Evolutionary conservation across 2,113 vertebrate genomes (phyloP), one percentile per base, ranked within the genome.

Genomic region (Chionomys nivalis): DNA sequence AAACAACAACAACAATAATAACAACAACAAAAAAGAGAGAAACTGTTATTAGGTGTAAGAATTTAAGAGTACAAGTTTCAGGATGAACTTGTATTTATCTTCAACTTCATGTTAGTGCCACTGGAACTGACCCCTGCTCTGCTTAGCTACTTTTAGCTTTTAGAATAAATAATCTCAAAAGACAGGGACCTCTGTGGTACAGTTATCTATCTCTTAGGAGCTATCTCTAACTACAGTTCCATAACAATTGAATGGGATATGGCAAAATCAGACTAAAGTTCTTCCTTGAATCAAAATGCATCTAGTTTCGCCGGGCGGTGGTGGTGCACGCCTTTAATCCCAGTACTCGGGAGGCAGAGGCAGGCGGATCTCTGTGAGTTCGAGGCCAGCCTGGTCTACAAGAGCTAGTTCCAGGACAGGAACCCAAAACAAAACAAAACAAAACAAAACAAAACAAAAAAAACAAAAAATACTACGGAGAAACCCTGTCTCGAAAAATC

Each of bases 141-240:
- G 66, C 3, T 65, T 66, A 19, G 58, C 52, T 17, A 31, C 23
- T 23, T 61, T 55, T 75, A 65, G 72, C 61, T 82, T 72, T 55
- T 42, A 47, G 66, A 82, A 33, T 63, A 90, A 85, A 83, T 55
- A 58, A 42, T 96, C 79, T 58, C 39, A 87, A 94, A 92, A 81
- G 36, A 58, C 17, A 92, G 75, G 86, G 49, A 68, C 58, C 17
- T 49, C 2, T 14, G 33, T 9, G 39, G 10, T 42, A 68, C 11
- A 58, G 52, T 39, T 73, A 52, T 16, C 24, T 63, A 28, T 24
- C 19, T 63, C 91, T 90, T 4, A 68, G 52, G 0, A 63, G 36
- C 8, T 47, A 70, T 28, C 31, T 89, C 65, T 66, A 65, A 52
- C 55, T 94, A 72, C 17, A 12, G 12, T 33, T 65, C 3, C 23